Evolutionary conservation across 2,797 vertebrate genomes (phyloP).

Genomic region (Ptychobarbus kaznakovi): DNA sequence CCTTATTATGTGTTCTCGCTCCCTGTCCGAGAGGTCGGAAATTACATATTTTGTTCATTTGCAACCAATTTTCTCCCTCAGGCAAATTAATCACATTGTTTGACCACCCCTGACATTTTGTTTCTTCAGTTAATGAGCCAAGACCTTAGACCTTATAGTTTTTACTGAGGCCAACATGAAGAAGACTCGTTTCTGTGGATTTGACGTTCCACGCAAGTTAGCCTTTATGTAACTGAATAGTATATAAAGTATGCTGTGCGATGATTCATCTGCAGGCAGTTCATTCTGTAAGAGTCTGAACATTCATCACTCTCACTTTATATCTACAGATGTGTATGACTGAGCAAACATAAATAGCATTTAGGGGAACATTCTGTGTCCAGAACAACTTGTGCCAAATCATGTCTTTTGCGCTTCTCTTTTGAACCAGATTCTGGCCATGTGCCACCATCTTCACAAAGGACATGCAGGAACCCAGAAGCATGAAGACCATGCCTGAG

Average conservation of each 20-base stretch:
- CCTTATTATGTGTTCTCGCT: constrained; percentile 42
- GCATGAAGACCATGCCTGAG: constrained; percentile 54
- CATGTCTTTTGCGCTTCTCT: constrained; percentile 50
- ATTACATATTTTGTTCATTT: constrained; percentile 32
- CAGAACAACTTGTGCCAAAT: constrained; percentile 52
- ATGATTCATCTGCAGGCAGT: constrained; percentile 11
- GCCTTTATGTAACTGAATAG: neutral
- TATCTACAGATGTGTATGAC: constrained; percentile 42
- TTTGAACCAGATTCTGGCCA: constrained; percentile 49
- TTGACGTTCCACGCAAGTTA: neutral
- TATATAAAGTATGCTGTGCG: neutral
- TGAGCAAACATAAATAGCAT: constrained; percentile 47
- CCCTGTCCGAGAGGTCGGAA: constrained; percentile 4
- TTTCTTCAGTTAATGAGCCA: constrained; percentile 24
- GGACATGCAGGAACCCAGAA: constrained; percentile 45
- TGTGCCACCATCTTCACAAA: constrained; percentile 50
- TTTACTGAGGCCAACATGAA: constrained; percentile 18
- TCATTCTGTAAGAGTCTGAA: constrained; percentile 18
- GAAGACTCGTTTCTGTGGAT: constrained; percentile 20
- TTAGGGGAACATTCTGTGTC: constrained; percentile 39
- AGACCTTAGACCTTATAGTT: constrained; percentile 37
- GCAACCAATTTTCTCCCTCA: constrained; percentile 37
- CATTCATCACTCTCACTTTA: constrained; percentile 41
- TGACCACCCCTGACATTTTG: constrained; percentile 24
- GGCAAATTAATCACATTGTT: constrained; percentile 39